Evolutionary conservation across 2,113 vertebrate species (phyloP), one percentile per base, ranked within the genome.

Genomic region (Brevimyrus niger): DNA sequence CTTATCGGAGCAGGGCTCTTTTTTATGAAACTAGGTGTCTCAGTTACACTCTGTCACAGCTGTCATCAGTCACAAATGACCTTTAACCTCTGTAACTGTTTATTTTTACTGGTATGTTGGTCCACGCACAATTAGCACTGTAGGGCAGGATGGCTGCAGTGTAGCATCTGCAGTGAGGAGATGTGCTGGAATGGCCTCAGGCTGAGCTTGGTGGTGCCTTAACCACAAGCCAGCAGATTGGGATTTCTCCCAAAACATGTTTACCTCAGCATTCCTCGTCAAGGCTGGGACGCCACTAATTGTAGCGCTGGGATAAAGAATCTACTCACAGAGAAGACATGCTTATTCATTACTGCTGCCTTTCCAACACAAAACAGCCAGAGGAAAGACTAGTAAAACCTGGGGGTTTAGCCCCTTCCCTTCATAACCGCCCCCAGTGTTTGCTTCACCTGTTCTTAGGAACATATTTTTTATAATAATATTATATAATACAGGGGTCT

Each of bases 221-320:
- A 69, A 90, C 90, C 88, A 94, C 88, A 90, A 92, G 87, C 76
- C 83, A 89, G 48, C 65, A 92, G 89, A 93, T 53, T 3, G 27
- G 73, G 87, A 89, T 90, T 90, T 92, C 86, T 48, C n/a, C 89
- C 21, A 90, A n/a, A 92, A 55, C 65, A 89, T 27, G 44, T 92
- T 88, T 92, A 93, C 90, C 80, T 90, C 88, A 90, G 80, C 84
- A 89, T 92, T 65, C 88, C 91, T 89, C 88, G 69, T 48, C 87
- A 86, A 86, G 15, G 6, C 46, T 83, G 44, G 82, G 90, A 87
- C 46, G 89, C 85, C 89, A 61, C 90, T 92, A 88, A 91, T 89
- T 90, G 90, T 31, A 82, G 38, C 44, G 48, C 65, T 91, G 87
- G 89, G 92, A 90, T 89, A 73, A 84, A 89, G 88, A 86, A 88